Evolutionary conservation across 2,888 invertebrate genomes (phyloP).

Genomic region (Lasioglossum figueresi): DNA sequence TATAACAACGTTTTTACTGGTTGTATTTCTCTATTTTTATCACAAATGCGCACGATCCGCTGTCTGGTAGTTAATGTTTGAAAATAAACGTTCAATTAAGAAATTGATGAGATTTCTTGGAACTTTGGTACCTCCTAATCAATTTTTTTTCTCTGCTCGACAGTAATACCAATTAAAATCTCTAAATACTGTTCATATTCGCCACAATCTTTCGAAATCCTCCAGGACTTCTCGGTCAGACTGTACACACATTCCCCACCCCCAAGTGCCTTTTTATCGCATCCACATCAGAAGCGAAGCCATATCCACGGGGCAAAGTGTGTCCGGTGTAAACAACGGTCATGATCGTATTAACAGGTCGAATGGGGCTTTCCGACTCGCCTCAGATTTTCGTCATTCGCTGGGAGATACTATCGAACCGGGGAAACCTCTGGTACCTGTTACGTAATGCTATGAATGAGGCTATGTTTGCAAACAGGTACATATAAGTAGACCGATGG

Average conservation of each 20-base stretch:
- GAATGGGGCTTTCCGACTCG: not conserved
- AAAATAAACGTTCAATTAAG: not conserved
- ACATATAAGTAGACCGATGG: slow-evolving; percentile 1
- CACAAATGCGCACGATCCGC: too few relatives aligned
- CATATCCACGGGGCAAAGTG: not conserved
- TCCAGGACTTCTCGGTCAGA: not conserved
- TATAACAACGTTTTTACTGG: not conserved
- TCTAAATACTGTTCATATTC: not conserved
- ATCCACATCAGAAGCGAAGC: slow-evolving; percentile 2
- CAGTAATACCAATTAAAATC: not conserved
- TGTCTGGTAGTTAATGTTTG: too few relatives aligned
- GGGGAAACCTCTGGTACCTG: slow-evolving; percentile 8
- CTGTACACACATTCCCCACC: not conserved
- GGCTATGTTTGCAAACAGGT: slow-evolving; percentile 2
- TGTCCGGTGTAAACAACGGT: slow-evolving; percentile 42
- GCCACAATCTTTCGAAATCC: not conserved
- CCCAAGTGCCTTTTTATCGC: not conserved
- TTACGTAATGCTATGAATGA: slow-evolving; percentile 29
- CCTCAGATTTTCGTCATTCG: slow-evolving; percentile 11
- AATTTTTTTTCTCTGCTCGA: not conserved
- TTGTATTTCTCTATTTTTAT: not conserved
- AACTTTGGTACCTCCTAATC: not conserved
- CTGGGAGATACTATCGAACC: slow-evolving; percentile 12
- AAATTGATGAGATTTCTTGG: not conserved
- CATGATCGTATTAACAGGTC: slow-evolving; percentile 57